Evolutionary conservation across 2,113 vertebrate species (phyloP).

Genomic region (Thunnus thynnus): DNA sequence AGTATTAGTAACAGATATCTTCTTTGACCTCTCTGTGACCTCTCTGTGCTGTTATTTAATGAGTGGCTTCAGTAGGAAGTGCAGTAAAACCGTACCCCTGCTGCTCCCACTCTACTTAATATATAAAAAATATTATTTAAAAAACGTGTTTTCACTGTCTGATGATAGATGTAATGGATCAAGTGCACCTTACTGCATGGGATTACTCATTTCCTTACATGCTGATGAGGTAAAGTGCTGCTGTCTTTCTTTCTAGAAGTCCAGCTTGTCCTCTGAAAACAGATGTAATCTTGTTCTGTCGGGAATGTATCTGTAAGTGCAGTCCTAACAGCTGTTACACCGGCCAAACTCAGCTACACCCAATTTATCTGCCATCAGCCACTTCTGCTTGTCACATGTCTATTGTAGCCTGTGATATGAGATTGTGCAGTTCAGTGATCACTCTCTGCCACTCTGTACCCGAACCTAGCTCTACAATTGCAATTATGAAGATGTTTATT

Average conservation of each 20-base stretch:
- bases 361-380: constrained; percentile 40
- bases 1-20: neutral
- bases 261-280: neutral
- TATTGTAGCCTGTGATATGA: constrained; percentile 6
- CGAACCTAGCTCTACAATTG: neutral
- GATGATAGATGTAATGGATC: neutral
- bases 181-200: neutral
- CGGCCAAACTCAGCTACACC: constrained; percentile 16
- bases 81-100: neutral
- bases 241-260: neutral
- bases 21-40: constrained; percentile 11
- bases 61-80: neutral
- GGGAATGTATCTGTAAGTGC: constrained; percentile 2
- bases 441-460: neutral
- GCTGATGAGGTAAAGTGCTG: neutral
- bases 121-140: no score
- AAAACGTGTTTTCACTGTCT: no score
- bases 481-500: neutral
- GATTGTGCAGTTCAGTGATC: neutral
- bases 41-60: neutral
- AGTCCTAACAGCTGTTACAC: constrained; percentile 3
- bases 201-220: neutral
- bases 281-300: neutral
- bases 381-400: constrained; percentile 52
- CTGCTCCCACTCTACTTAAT: no score